A percentile compares a stretch with the other conserved stretches of the same genome.
Conservation (phyloP, 2,888 invertebrate species). For the Troides aeacus region DNA sequence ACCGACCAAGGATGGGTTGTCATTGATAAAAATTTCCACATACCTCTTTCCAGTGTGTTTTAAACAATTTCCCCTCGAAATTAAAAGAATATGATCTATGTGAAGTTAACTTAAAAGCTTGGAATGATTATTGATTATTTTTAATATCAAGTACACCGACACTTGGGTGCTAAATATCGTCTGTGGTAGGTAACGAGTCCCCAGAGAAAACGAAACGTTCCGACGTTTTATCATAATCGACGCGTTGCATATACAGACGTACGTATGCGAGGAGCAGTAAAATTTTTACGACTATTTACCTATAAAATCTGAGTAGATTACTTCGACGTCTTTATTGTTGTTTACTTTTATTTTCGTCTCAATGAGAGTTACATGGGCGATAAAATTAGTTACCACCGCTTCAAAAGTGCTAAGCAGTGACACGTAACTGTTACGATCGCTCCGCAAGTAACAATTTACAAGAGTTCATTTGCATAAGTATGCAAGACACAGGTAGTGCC, state of each 20-base stretch:
- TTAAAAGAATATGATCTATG: neutral
- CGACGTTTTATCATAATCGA: slow-evolving; percentile 44
- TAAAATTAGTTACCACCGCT: slow-evolving; percentile 17
- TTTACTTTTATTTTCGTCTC: slow-evolving; percentile 28
- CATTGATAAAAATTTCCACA: no score
- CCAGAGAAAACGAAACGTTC: slow-evolving; percentile 37
- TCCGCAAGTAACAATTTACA: neutral
- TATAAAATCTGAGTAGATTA: slow-evolving; percentile 33
- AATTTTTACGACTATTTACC: slow-evolving; percentile 58
- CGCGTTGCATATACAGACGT: slow-evolving; percentile 27
- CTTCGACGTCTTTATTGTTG: slow-evolving; percentile 40
- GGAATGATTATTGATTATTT: slow-evolving; percentile 3
- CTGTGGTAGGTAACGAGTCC: slow-evolving; percentile 29
- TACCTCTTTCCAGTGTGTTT: no score
- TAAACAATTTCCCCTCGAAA: no score
- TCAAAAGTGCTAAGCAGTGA: slow-evolving; percentile 3
- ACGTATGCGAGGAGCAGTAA: slow-evolving; percentile 43
- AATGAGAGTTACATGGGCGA: slow-evolving; percentile 22
- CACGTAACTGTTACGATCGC: neutral
- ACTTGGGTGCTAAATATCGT: slow-evolving; percentile 34
- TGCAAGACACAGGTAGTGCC: neutral
- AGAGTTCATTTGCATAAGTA: neutral
- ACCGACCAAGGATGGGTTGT: no score
- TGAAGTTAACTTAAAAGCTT: neutral
- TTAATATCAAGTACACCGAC: slow-evolving; percentile 29